phyloP scores from a whole-genome alignment of 2,888 invertebrate species.

The Ophonus ardosiacus region DNA sequence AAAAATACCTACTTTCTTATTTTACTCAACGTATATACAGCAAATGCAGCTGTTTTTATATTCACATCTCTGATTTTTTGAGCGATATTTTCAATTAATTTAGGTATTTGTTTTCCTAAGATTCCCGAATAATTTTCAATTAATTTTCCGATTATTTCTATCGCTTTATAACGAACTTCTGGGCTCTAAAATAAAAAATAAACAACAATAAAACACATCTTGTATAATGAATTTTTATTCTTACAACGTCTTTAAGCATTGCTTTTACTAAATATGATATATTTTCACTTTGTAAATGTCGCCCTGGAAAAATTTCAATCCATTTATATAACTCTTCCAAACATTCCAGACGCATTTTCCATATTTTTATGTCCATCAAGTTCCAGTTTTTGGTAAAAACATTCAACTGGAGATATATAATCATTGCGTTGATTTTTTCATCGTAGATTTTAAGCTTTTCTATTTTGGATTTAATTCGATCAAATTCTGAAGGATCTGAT shows the following conservation, averaged over 20 bases:
- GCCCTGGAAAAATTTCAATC: conserved; percentile 31
- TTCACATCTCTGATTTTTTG: neutral
- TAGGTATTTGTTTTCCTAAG: neutral
- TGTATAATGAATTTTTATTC: neutral
- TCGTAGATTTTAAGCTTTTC: conserved; percentile 21
- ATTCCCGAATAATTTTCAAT: neutral
- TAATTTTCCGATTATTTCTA: conserved; percentile 10
- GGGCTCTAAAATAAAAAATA: neutral
- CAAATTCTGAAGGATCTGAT: neutral
- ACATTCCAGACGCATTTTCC: conserved; percentile 23
- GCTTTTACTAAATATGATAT: neutral
- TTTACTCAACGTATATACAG: conserved; percentile 3
- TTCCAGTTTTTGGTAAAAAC: conserved; percentile 7
- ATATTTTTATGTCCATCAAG: neutral
- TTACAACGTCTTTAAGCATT: neutral
- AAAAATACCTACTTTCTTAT: conserved; percentile 6
- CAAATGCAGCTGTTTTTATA: neutral
- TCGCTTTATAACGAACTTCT: neutral
- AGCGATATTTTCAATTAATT: neutral
- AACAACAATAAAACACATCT: too few species aligned
- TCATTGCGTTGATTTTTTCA: conserved; percentile 2
- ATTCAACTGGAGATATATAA: neutral
- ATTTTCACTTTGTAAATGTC: conserved; percentile 6
- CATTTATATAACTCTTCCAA: conserved; percentile 10
- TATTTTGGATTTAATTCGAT: neutral